Base-by-base conservation (phyloP, 2,113 vertebrate species). In the Rhombomys opimus region DNA sequence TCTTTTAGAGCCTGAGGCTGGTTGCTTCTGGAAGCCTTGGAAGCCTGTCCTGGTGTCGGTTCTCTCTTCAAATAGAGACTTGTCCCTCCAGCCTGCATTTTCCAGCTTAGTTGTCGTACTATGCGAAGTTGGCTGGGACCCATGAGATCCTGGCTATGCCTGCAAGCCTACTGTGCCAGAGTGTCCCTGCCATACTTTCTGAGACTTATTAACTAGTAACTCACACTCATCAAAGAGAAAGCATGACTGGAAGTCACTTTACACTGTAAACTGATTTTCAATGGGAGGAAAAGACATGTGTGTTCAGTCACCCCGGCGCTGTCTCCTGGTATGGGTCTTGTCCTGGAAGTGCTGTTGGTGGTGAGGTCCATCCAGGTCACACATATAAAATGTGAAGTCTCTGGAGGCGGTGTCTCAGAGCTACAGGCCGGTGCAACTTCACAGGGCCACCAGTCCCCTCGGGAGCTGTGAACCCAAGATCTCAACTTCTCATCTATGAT, bases 351-450 rank as follows among this genome's bases (percentile, higher is more conserved):
- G 1, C 38, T 65, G 0, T 7, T 61, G 78, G 6, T 27, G 25
- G 41, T 50, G 27, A 12, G 5, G 41, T 77, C 75, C 54, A 68
- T 3, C 8, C 20, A 81, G 81, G 57, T 22, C 18, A 2, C 3
- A 5, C 1, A 52, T 11, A 20, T 2, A 46, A 57, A 50, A 23
- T 17, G 17, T 1, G 82, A 46, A 13, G 12, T 3, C 38, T 59
- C 2, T 8, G 54, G 15, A 38, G 27, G 10, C 35, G 1, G 7
- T 15, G 4, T 20, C 92, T 72, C 52, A 17, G 76, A 22, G 67
- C 30, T 2, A 30, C 7, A 17, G 0, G 9, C 18, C 41, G 4
- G 20, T 0, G 0, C 4, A 61, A 15, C 0, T 8, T 30, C 67
- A 3, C 14, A 4, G 32, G 3, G 5, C 0, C 1, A 25, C 5